phyloP scores from a whole-genome alignment of 2,888 invertebrate genomes.

The Zaprionus bogoriensis region DNA sequence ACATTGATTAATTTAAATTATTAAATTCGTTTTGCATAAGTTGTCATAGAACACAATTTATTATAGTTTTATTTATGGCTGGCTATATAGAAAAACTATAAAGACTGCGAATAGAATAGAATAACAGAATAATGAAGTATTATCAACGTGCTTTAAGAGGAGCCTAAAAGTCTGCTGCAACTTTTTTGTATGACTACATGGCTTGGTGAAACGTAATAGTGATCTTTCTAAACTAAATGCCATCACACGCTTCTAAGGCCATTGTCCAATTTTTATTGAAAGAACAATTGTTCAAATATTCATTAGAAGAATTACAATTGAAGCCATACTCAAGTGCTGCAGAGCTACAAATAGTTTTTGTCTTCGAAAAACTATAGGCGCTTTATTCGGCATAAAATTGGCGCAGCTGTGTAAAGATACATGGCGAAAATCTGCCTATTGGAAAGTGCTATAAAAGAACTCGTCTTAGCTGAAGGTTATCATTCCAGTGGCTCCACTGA shows the following conservation, averaged over 20 bases:
- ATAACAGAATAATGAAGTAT: too few relatives aligned
- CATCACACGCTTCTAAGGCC: neutral
- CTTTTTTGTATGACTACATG: too few relatives aligned
- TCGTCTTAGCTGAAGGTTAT: neutral
- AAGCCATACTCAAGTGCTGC: neutral
- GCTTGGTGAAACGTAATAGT: too few relatives aligned
- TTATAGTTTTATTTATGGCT: too few relatives aligned
- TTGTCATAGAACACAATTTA: too few relatives aligned
- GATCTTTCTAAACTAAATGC: neutral
- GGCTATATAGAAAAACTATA: too few relatives aligned
- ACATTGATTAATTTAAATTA: too few relatives aligned
- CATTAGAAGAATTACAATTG: neutral
- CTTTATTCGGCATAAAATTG: neutral
- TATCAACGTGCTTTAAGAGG: neutral
- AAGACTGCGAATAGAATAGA: too few relatives aligned
- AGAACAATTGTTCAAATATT: constrained; percentile 5
- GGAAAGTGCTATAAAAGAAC: constrained; percentile 4
- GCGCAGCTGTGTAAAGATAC: neutral
- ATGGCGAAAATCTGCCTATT: neutral
- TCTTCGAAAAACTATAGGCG: neutral
- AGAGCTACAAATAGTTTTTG: neutral
- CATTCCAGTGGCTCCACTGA: neutral
- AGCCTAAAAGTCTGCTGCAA: neutral
- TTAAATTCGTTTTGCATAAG: too few relatives aligned
- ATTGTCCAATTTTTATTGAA: neutral